Conservation (phyloP, 2,797 vertebrate species). For the Pachyuromys duprasi region DNA sequence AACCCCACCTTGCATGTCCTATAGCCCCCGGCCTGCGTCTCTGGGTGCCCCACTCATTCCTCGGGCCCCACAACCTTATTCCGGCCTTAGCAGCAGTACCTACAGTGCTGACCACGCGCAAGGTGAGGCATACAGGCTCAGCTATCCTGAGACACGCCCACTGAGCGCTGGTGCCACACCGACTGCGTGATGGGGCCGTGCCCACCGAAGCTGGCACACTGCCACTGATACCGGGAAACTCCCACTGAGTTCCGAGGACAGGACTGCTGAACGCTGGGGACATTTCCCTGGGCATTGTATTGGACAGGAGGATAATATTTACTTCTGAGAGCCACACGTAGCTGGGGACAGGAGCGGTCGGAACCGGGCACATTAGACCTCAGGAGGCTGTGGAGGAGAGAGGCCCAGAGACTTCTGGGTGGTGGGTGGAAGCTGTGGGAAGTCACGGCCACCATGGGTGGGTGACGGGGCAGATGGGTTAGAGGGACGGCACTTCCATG, state of each 20-base stretch:
- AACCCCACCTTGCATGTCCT: not conserved
- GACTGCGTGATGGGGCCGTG: not conserved
- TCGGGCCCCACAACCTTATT: not conserved
- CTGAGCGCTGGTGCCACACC: not conserved
- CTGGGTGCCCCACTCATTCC: not conserved
- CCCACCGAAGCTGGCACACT: not conserved
- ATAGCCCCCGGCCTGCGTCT: not conserved
- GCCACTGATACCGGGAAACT: not conserved
- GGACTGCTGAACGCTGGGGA: not conserved
- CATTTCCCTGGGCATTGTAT: not conserved
- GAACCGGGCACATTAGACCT: not conserved
- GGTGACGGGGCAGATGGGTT: not conserved
- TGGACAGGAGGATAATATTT: not conserved
- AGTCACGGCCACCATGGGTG: not conserved
- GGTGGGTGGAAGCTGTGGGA: not conserved
- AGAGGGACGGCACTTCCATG: accelerated
- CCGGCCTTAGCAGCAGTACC: not conserved
- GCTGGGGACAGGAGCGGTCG: not conserved
- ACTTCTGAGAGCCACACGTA: not conserved
- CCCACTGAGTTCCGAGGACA: not conserved
- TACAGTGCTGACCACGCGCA: not conserved
- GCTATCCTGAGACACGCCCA: not conserved
- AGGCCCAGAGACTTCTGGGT: not conserved
- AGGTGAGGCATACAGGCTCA: not conserved
- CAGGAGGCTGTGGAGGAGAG: not conserved